phyloP scores from a whole-genome alignment of 2,113 vertebrate species.

The Hemiprocne comata region DNA sequence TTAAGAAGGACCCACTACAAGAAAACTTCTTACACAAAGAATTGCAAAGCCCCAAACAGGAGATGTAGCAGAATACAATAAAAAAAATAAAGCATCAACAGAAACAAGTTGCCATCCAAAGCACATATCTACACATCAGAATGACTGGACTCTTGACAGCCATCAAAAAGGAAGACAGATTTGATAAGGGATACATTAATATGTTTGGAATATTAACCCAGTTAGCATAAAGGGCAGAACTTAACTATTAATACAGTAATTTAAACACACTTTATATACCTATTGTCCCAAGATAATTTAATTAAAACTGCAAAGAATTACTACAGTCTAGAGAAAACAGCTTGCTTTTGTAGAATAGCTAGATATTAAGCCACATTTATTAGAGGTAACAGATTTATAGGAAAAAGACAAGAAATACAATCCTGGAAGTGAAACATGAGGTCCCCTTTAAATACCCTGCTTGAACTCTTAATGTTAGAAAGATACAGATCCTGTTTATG shows the following conservation, averaged over 20 bases:
- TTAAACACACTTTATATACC: background rate
- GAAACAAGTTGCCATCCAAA: background rate
- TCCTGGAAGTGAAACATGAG: background rate
- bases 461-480: background rate
- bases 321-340: background rate
- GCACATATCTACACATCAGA: background rate
- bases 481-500: background rate
- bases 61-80: fast-evolving
- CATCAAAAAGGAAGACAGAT: background rate
- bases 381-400: background rate
- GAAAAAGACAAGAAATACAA: background rate
- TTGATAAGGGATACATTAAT: background rate
- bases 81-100: background rate
- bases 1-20: background rate
- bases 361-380: background rate
- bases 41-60: background rate
- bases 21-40: background rate
- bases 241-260: background rate
- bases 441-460: background rate
- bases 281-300: background rate
- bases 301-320: background rate
- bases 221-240: background rate
- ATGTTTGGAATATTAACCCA: background rate
- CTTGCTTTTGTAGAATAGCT: background rate
- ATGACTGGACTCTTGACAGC: background rate